Percentiles rank a stretch among this genome's conserved stretches.
phyloP scores from a whole-genome alignment of 2,888 invertebrate genomes.

The Tuta absoluta region DNA sequence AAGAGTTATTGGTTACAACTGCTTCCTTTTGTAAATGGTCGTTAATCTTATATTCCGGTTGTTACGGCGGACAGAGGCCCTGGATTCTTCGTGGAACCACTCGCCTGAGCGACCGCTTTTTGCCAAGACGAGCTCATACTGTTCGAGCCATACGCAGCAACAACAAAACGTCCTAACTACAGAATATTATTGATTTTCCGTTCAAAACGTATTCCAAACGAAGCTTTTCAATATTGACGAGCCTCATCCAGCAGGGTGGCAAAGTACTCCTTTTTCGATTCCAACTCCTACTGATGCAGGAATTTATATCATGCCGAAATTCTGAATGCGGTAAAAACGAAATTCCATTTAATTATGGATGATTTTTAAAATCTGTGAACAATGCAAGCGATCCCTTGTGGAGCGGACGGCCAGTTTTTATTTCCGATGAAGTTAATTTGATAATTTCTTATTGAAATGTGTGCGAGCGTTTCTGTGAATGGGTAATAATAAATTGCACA shows the following conservation, averaged over 20 bases:
- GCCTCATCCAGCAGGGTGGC: slow-evolving; percentile 67
- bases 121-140: slow-evolving; percentile 60
- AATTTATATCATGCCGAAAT: slow-evolving; percentile 76
- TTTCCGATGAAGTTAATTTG: slow-evolving; percentile 71
- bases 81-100: slow-evolving; percentile 71
- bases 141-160: slow-evolving; percentile 46
- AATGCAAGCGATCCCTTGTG: slow-evolving; percentile 76
- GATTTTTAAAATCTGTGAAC: slow-evolving; percentile 81
- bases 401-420: slow-evolving; percentile 59
- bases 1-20: slow-evolving; percentile 24
- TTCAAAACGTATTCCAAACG: slow-evolving; percentile 50
- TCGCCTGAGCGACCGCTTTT: slow-evolving; percentile 64
- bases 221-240: slow-evolving; percentile 58
- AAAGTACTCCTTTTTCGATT: slow-evolving; percentile 66
- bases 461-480: slow-evolving; percentile 46
- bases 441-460: slow-evolving; percentile 75
- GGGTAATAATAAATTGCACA: slow-evolving; percentile 40
- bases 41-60: slow-evolving; percentile 32
- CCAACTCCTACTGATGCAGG: slow-evolving; percentile 56
- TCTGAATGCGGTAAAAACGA: slow-evolving; percentile 61
- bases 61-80: slow-evolving; percentile 24
- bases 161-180: slow-evolving; percentile 57
- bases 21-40: slow-evolving; percentile 23
- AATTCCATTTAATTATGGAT: slow-evolving; percentile 80
- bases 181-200: slow-evolving; percentile 57